Evolutionary conservation across 2,113 vertebrate species (phyloP).

Genomic region (Haplochromis burtoni): DNA sequence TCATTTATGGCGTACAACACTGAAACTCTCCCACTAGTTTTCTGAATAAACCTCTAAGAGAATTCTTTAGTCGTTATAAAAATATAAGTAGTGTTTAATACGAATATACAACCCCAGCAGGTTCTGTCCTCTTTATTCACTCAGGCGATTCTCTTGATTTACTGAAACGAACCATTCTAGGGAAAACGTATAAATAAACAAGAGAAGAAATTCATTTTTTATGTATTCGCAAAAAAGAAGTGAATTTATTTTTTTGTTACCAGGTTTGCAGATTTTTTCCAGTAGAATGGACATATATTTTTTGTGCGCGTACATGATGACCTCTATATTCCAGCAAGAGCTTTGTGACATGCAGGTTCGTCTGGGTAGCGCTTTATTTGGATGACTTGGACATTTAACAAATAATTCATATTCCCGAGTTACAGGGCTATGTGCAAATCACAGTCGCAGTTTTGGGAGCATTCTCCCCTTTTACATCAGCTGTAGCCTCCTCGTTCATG

Average conservation of each 20-base stretch:
- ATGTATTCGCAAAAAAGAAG: background rate
- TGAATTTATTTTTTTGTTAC: background rate
- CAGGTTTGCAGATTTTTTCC: background rate
- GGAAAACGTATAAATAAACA: background rate
- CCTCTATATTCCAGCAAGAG: background rate
- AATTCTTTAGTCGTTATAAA: background rate
- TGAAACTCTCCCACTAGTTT: background rate
- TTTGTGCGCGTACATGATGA: background rate
- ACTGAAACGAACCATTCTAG: background rate
- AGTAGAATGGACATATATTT: background rate
- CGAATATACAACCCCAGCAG: background rate
- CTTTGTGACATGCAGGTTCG: background rate
- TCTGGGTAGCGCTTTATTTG: background rate
- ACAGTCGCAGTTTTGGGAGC: background rate
- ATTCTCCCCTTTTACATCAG: background rate
- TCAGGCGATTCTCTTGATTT: background rate
- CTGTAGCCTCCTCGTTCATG: background rate
- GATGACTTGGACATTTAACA: background rate
- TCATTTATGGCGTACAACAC: background rate
- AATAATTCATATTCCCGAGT: background rate
- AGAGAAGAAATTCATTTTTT: background rate
- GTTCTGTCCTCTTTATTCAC: background rate
- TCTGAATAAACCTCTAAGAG: background rate
- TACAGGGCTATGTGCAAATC: background rate
- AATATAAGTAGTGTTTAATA: background rate